These are phyloP conservation scores for Crypturellus tataupa DNA, from an alignment of 2,797 vertebrate species.

Conservation along the genomic window DNA sequence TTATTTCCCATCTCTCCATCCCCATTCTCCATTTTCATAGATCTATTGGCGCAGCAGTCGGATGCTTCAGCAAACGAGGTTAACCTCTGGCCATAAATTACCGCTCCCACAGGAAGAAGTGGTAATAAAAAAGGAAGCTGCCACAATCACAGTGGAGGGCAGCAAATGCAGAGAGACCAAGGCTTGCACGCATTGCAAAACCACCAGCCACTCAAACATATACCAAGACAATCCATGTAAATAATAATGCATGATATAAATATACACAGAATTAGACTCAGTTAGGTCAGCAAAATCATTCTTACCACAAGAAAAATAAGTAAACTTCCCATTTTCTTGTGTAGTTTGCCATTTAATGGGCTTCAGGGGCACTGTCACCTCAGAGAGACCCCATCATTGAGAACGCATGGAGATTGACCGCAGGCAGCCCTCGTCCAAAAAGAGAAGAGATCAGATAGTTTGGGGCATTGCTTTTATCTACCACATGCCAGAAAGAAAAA, in stretches of 20 bases:
- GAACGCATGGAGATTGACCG: constrained; percentile 17
- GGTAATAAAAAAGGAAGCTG: constrained; percentile 42
- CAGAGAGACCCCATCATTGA: neutral
- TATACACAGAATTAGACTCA: neutral
- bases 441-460: neutral
- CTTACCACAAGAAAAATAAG: constrained; percentile 37
- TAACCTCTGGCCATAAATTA: constrained; percentile 69
- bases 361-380: neutral
- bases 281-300: constrained; percentile 38
- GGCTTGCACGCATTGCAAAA: constrained; percentile 45
- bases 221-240: constrained; percentile 30
- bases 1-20: constrained; percentile 31
- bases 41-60: constrained; percentile 15
- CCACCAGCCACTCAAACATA: constrained; percentile 42
- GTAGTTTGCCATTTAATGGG: constrained; percentile 10
- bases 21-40: constrained; percentile 9
- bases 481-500: neutral
- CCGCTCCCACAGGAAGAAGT: constrained; percentile 63
- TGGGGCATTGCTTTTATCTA: neutral
- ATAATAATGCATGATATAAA: constrained; percentile 56
- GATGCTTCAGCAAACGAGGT: constrained; percentile 60
- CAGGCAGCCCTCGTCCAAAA: neutral
- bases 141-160: neutral
- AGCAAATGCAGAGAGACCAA: constrained; percentile 13
- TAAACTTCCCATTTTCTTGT: constrained; percentile 46